Percentiles rank a stretch among this genome's conserved stretches.
Conservation (phyloP, 2,888 invertebrate species). For the Ophion slaviceki region DNA sequence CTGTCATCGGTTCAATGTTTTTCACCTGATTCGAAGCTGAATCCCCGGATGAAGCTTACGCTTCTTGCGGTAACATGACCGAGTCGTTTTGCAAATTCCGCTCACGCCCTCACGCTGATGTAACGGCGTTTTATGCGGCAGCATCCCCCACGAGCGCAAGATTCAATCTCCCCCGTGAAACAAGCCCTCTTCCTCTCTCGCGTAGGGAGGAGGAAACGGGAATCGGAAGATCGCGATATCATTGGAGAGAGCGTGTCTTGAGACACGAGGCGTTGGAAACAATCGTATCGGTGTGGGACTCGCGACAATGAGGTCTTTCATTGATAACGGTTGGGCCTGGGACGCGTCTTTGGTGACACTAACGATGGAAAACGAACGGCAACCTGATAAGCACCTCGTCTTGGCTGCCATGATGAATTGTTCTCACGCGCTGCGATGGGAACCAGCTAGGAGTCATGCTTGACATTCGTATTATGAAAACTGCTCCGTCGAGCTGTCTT, state of each 20-base stretch:
- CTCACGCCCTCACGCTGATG: conserved; percentile 32
- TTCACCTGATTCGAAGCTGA: conserved; percentile 1
- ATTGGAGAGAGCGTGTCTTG: not conserved
- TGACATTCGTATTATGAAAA: too few species aligned
- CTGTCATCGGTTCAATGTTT: not conserved
- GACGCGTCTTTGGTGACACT: too few species aligned
- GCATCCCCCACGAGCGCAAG: conserved; percentile 55
- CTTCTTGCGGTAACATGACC: not conserved
- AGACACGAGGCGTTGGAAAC: not conserved
- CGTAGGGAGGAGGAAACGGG: not conserved
- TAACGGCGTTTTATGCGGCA: conserved; percentile 35
- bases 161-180: conserved; percentile 53
- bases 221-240: conserved; percentile 2
- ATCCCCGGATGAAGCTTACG: not conserved
- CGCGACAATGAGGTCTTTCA: too few species aligned
- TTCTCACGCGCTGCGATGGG: too few species aligned
- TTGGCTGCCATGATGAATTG: too few species aligned
- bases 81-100: conserved; percentile 47
- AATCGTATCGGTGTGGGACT: too few species aligned
- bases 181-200: not conserved
- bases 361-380: too few species aligned
- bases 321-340: too few species aligned
- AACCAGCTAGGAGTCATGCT: too few species aligned
- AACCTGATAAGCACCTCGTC: too few species aligned
- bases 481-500: too few species aligned